Evolutionary conservation across 1,140 invertebrate species (phyloP), one percentile per base, ranked within the genome.

Genomic region (Drosophila seguyi): DNA sequence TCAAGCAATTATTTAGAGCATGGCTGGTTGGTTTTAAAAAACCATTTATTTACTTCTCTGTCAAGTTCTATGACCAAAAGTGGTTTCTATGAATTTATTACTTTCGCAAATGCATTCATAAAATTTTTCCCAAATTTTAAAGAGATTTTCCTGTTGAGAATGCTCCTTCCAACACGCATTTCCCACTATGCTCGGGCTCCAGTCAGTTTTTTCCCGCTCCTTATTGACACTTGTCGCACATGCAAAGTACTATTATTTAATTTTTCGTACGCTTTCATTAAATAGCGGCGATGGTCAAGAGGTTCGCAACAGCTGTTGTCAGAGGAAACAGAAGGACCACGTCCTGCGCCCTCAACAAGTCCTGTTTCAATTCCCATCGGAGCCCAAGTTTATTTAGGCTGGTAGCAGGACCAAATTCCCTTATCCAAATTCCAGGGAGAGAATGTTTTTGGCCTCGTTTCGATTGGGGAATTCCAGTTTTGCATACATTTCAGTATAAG

Each of bases 311-410:
- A 75, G 73, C 71, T 75, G 73, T 52, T 75, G 69, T 16, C 50
- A 36, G 41, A 25, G 36, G 25, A 31, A 13, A 18, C n/a, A 50
- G 25, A 48, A 29, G 58, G 63, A 47, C 11, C 38, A 27, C 14
- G 10, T 47, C 52, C 25, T 31, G 4, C 27, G 27, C 29, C 29
- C 67, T 27, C 27, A 27, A 27, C 27, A 42, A 44, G 20, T 34
- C 18, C 13, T 16, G 22, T 34, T 11, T 52, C 48, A 14, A 52
- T 39, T 75, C 73, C 71, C 71, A 31, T 57, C 16, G 72, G 53
- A 45, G 72, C 10, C 42, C 47, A 67, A 76, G 74, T 76, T 76
- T 76, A 67, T 75, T 75, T 76, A 59, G 74, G 74, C 20, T 34
- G 29, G 6, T 29, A 52, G n/a, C 29, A 52, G 18, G 18, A 52